Evolutionary conservation across 2,113 vertebrate species (phyloP).

Genomic region (Hyaena hyaena): DNA sequence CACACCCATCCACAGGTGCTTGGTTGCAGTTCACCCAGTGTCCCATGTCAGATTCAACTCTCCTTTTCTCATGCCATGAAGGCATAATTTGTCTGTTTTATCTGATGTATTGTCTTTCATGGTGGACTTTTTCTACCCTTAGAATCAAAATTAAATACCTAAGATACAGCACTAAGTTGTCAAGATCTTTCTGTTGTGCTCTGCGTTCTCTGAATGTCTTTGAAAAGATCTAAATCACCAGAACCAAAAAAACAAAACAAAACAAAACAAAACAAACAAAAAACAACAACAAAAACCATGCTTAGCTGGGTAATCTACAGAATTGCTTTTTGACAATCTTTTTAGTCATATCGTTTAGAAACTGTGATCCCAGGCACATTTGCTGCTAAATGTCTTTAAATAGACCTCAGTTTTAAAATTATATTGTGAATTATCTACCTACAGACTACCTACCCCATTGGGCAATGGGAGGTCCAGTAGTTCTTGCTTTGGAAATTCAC

Average conservation of each 20-base stretch:
- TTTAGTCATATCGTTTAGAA: background rate
- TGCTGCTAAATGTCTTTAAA: background rate
- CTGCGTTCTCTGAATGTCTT: background rate
- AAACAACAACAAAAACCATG: background rate
- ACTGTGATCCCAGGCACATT: background rate
- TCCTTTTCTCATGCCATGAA: background rate
- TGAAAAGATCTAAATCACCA: background rate
- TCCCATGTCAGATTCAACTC: background rate
- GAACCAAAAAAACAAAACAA: background rate
- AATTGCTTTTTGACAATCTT: background rate
- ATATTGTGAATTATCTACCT: background rate
- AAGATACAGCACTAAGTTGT: background rate
- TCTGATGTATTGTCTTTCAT: background rate
- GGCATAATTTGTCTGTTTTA: background rate
- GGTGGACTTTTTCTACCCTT: background rate
- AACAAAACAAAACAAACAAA: too few relatives aligned
- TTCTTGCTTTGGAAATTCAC: background rate
- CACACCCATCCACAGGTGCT: accelerated
- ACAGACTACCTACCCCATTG: background rate
- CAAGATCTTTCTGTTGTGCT: background rate
- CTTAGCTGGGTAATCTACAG: background rate
- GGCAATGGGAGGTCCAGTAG: background rate
- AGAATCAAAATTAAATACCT: background rate
- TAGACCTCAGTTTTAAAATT: background rate
- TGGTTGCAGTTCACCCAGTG: background rate